A percentile compares a stretch with the other conserved stretches of the same genome.
Conservation (phyloP, 2,888 invertebrate species). For the Diarsia mendica region DNA sequence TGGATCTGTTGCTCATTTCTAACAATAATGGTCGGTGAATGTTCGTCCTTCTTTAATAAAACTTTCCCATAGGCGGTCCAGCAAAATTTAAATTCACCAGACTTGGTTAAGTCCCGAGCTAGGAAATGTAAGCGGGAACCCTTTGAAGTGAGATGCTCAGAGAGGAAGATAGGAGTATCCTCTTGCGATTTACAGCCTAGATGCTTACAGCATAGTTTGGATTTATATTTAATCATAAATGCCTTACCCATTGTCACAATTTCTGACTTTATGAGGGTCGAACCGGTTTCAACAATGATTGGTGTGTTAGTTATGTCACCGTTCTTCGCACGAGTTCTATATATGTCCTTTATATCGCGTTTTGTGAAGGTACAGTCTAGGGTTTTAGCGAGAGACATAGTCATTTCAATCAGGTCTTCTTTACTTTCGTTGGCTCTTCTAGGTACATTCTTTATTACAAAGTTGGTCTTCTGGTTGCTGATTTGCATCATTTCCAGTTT, state of each 20-base stretch:
- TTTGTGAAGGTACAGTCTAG: conserved; percentile 1
- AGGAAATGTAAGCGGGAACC: conserved; percentile 22
- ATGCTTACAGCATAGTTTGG: not conserved
- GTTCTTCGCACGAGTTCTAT: conserved; percentile 2
- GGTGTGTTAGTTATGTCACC: not conserved
- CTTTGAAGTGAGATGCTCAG: conserved; percentile 11
- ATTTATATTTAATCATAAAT: not conserved
- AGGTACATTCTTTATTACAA: not conserved
- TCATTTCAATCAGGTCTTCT: conserved; percentile 8
- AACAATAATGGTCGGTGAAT: too few species aligned
- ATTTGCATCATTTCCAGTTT: not conserved
- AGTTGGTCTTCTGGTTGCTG: not conserved
- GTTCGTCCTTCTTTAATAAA: too few species aligned
- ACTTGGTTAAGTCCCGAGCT: conserved; percentile 10
- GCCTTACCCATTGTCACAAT: conserved; percentile 9
- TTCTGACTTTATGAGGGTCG: conserved; percentile 1
- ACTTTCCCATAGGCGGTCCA: conserved; percentile 14
- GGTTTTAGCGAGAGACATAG: not conserved
- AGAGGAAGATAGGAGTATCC: conserved; percentile 8
- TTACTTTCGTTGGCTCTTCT: not conserved
- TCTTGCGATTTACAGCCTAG: conserved; percentile 7
- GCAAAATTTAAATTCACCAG: conserved; percentile 19
- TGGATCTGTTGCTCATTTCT: conserved; percentile 15
- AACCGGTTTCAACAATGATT: conserved; percentile 13
- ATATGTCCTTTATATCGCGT: conserved; percentile 3